Percentiles rank a stretch among this genome's conserved stretches.
These are phyloP conservation scores for Lophochroa leadbeateri DNA, from an alignment of 2,113 vertebrate genomes.

Conservation along the genomic window DNA sequence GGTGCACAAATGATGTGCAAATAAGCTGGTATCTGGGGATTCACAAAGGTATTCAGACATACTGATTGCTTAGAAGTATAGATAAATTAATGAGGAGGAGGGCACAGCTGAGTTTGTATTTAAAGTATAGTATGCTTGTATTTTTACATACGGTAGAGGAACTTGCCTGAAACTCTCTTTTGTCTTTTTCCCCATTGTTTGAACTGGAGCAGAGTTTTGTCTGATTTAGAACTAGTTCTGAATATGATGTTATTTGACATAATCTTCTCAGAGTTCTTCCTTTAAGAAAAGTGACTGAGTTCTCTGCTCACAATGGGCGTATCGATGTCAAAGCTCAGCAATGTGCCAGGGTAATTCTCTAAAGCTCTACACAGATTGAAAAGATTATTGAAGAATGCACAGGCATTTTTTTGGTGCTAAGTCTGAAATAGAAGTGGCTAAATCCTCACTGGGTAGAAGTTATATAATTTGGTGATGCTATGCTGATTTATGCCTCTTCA, in stretches of 20 bases:
- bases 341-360: not conserved
- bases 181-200: not conserved
- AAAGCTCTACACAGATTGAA: not conserved
- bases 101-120: not conserved
- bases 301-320: not conserved
- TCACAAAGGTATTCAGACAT: not conserved
- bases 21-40: not conserved
- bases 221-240: not conserved
- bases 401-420: not conserved
- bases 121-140: not conserved
- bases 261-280: not conserved
- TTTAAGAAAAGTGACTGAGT: not conserved
- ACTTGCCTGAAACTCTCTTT: not conserved
- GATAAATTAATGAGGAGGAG: not conserved
- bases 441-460: not conserved
- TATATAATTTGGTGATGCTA: constrained; percentile 25
- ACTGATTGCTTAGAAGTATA: not conserved
- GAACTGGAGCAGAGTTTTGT: not conserved
- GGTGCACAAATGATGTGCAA: not conserved
- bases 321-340: not conserved
- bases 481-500: constrained; percentile 55
- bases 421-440: constrained; percentile 19
- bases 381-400: not conserved
- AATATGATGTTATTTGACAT: not conserved
- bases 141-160: not conserved